Conservation (phyloP, 2,797 vertebrate genomes). For the Pyrocephalus nanus region DNA sequence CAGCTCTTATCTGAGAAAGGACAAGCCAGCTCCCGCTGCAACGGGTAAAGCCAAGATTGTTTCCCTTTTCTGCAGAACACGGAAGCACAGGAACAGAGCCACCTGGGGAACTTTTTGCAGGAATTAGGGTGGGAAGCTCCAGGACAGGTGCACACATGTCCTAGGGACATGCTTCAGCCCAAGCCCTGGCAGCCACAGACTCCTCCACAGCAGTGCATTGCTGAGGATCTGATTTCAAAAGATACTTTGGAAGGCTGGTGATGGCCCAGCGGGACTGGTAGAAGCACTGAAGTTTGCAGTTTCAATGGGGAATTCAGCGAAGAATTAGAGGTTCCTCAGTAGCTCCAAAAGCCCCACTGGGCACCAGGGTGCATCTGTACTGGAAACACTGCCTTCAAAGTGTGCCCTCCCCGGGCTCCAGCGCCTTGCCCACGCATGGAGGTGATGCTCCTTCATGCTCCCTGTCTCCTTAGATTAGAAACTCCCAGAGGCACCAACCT, state of each 20-base stretch:
- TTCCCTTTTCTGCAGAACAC: background rate
- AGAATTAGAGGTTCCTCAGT: background rate
- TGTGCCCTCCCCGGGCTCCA: background rate
- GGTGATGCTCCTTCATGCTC: background rate
- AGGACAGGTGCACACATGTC: background rate
- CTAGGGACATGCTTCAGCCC: background rate
- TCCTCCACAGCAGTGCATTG: fast-evolving
- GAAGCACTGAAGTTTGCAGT: background rate
- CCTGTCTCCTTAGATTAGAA: background rate
- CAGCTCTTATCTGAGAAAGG: background rate
- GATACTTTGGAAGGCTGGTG: background rate
- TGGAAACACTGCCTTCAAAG: background rate
- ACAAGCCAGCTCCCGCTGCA: background rate
- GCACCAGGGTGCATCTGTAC: background rate
- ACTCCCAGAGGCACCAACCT: background rate
- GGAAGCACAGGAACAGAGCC: background rate
- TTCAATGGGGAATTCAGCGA: background rate
- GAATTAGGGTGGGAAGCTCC: background rate
- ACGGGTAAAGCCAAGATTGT: background rate
- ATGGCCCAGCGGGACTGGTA: background rate
- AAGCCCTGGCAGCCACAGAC: background rate
- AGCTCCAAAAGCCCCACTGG: background rate
- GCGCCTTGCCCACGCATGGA: background rate
- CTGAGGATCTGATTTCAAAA: background rate
- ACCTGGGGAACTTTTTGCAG: background rate